Evolutionary conservation across 2,797 vertebrate species (phyloP).

Genomic region (Etheostoma perlongum): DNA sequence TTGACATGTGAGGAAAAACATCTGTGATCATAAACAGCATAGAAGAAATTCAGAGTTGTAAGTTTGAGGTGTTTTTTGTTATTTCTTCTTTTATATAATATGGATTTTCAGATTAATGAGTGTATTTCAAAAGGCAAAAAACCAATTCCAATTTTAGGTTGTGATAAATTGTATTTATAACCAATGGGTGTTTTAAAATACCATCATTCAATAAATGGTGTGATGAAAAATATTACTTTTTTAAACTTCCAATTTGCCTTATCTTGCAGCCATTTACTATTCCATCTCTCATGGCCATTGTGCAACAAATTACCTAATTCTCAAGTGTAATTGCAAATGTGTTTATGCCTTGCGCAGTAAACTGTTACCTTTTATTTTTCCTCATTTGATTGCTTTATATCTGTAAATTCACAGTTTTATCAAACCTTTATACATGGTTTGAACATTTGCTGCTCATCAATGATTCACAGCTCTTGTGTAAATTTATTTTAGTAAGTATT

Average conservation of each 20-base stretch:
- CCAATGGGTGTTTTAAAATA: background rate
- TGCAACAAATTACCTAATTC: conserved; percentile 29
- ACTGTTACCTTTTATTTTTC: conserved; percentile 16
- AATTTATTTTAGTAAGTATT: background rate
- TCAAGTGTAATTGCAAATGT: conserved; percentile 25
- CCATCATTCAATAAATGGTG: background rate
- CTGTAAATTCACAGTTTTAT: background rate
- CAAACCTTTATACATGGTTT: conserved; percentile 15
- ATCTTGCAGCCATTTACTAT: conserved; percentile 21
- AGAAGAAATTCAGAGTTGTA: background rate
- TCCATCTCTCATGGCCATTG: background rate
- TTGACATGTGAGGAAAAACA: conserved; percentile 25
- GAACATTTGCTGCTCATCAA: conserved; percentile 9
- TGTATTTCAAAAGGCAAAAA: conserved; percentile 3
- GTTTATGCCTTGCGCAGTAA: conserved; percentile 9
- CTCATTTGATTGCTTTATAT: conserved; percentile 25
- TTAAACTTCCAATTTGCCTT: conserved; percentile 23
- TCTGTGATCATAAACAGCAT: conserved; percentile 1
- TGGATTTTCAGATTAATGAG: background rate
- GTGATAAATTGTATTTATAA: background rate
- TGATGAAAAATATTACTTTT: conserved; percentile 5
- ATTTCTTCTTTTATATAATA: background rate
- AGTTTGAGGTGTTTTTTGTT: background rate
- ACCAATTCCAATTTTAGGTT: background rate
- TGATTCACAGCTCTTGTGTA: conserved; percentile 9